phyloP scores from a whole-genome alignment of 2,113 vertebrate species.

The Pelodiscus sinensis region DNA sequence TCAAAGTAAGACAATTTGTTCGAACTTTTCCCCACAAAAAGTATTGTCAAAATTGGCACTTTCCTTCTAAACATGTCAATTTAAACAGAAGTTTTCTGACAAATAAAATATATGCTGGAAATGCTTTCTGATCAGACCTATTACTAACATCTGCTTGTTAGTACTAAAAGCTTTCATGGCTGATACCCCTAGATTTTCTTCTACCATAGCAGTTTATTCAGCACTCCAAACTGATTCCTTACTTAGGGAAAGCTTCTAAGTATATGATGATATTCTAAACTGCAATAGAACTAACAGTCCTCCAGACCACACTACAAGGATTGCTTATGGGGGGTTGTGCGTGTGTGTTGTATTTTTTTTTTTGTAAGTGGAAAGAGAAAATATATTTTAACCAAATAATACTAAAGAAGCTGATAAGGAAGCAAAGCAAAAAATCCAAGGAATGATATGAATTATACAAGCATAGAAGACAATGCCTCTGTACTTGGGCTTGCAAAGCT shows the following conservation, averaged over 20 bases:
- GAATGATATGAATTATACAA: neutral
- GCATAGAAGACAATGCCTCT: neutral
- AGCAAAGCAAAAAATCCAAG: neutral
- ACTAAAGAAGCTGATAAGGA: neutral
- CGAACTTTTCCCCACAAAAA: neutral
- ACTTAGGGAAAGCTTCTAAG: neutral
- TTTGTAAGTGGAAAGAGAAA: neutral
- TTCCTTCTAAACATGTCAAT: conserved; percentile 54
- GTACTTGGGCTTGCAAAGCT: neutral
- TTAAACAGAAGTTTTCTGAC: conserved; percentile 51
- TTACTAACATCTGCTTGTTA: conserved; percentile 39
- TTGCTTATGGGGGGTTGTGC: neutral
- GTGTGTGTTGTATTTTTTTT: neutral
- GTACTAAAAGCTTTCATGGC: neutral
- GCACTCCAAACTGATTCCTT: neutral
- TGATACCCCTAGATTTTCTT: neutral
- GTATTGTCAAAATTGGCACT: conserved; percentile 37
- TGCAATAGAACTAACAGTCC: neutral
- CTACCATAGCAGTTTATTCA: neutral
- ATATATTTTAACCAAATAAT: neutral
- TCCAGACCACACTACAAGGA: neutral
- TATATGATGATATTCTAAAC: neutral
- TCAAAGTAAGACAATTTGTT: neutral
- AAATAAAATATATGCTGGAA: conserved; percentile 54
- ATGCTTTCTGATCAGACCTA: conserved; percentile 45